These are phyloP conservation scores for Carterocephalus palaemon DNA, from an alignment of 2,888 invertebrate genomes.

Conservation along the genomic window DNA sequence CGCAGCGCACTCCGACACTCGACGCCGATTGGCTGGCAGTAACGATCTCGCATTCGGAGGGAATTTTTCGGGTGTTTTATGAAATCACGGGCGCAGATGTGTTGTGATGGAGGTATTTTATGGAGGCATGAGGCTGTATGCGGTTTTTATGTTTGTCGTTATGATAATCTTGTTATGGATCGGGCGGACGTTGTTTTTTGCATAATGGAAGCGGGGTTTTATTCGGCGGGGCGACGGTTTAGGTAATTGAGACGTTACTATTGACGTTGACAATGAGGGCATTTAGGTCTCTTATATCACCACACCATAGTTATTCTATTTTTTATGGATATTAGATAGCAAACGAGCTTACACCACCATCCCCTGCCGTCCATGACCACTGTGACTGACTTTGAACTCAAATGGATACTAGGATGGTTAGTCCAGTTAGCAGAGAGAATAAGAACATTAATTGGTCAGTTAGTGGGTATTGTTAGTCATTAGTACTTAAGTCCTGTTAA, in stretches of 20 bases:
- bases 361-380: too few species aligned
- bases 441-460: too few species aligned
- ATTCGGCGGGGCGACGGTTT: constrained; percentile 17
- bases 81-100: constrained; percentile 45
- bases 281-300: too few species aligned
- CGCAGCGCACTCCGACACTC: constrained; percentile 35
- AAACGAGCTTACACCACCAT: too few species aligned
- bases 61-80: constrained; percentile 69
- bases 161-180: constrained; percentile 73
- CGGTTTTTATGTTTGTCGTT: constrained; percentile 62
- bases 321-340: too few species aligned
- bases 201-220: constrained; percentile 50
- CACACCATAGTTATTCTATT: too few species aligned
- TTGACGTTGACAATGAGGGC: too few species aligned
- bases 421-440: too few species aligned
- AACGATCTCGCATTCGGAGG: constrained; percentile 69
- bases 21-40: constrained; percentile 27
- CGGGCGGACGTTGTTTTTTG: constrained; percentile 58
- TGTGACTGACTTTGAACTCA: too few species aligned
- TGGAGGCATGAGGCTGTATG: constrained; percentile 54
- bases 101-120: constrained; percentile 56
- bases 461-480: too few species aligned
- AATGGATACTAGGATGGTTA: too few species aligned
- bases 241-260: constrained; percentile 16
- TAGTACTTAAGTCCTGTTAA: too few species aligned